These are phyloP conservation scores for Sepioteuthis lessoniana DNA, from an alignment of 2,888 invertebrate genomes.

Conservation along the genomic window DNA sequence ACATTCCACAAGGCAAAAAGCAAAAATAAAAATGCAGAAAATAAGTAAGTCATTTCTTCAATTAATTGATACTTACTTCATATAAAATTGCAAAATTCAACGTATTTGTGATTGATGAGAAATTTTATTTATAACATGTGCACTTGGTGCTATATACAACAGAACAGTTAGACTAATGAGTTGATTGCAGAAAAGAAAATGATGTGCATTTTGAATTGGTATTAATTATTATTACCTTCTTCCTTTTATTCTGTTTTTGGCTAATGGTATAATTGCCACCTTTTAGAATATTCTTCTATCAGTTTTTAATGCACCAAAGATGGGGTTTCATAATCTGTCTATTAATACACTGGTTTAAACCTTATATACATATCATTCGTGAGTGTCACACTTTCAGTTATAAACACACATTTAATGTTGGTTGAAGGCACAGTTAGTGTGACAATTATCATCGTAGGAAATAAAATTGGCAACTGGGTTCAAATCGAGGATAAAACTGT, in stretches of 20 bases:
- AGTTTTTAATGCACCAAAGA: not conserved
- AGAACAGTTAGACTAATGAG: not conserved
- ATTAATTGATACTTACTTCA: constrained; percentile 5
- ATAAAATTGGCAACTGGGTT: no score
- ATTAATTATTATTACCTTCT: constrained; percentile 11
- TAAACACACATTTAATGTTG: no score
- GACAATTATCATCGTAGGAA: no score
- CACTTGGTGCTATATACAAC: not conserved
- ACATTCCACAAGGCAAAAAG: no score
- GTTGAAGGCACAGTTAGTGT: no score
- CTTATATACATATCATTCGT: no score
- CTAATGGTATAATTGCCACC: not conserved
- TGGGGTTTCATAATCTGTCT: not conserved
- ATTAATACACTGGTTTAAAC: no score
- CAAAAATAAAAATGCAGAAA: no score
- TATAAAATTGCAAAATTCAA: not conserved
- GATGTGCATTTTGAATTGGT: not conserved
- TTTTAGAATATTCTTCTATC: not conserved
- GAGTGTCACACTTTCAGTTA: no score
- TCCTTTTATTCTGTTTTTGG: not conserved
- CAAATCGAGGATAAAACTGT: no score
- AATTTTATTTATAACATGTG: not conserved
- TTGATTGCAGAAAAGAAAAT: not conserved
- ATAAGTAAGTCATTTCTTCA: not conserved
- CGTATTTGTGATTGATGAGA: not conserved